Evolutionary conservation across 2,888 invertebrate genomes (phyloP).

Genomic region (Luffia ferchaultella): DNA sequence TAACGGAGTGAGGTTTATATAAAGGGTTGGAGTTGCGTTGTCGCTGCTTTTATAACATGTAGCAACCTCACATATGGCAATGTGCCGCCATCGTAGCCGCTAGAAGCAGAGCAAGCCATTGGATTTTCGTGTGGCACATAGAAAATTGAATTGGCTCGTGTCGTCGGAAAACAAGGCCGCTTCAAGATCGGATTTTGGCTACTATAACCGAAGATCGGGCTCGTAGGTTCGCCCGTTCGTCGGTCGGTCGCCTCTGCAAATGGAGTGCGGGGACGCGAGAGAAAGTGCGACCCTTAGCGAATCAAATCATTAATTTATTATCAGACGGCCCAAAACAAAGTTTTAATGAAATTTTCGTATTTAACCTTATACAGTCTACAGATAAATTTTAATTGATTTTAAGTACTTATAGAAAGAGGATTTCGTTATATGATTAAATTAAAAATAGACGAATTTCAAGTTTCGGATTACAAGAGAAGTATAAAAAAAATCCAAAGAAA

Average conservation of each 20-base stretch:
- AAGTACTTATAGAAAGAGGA: background rate
- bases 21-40: too few relatives aligned
- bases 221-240: too few relatives aligned
- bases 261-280: background rate
- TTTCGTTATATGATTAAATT: too few relatives aligned
- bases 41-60: too few relatives aligned
- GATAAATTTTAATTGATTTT: background rate
- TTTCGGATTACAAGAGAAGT: too few relatives aligned
- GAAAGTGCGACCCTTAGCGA: background rate
- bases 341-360: slow-evolving; percentile 30
- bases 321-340: slow-evolving; percentile 19
- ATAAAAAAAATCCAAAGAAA: too few relatives aligned
- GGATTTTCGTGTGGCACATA: slow-evolving; percentile 34
- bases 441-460: too few relatives aligned
- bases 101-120: slow-evolving; percentile 23
- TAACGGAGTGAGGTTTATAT: too few relatives aligned
- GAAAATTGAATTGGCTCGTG: slow-evolving; percentile 47
- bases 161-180: slow-evolving; percentile 30
- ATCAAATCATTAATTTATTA: background rate
- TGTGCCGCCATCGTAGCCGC: too few relatives aligned
- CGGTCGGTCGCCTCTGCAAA: background rate
- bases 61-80: too few relatives aligned
- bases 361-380: slow-evolving; percentile 1
- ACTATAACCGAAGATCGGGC: too few relatives aligned
- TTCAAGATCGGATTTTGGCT: background rate